Evolutionary conservation across 2,113 vertebrate species (phyloP), one percentile per base, ranked within the genome.

Genomic region (Thalassarche chlororhynchos): DNA sequence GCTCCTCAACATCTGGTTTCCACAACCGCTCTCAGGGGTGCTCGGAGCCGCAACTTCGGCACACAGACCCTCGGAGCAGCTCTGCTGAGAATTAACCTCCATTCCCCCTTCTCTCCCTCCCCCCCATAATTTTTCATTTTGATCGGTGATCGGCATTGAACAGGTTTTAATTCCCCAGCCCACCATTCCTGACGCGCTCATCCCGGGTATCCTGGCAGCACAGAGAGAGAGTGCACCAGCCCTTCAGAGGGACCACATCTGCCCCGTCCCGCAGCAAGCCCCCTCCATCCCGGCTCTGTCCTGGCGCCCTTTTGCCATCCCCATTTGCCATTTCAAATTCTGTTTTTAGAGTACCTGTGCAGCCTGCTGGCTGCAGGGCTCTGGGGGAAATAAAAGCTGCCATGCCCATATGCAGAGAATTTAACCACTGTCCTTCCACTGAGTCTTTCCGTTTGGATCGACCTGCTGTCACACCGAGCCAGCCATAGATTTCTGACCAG

Each of bases 1-100:
- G 96, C 93, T 98, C 95, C 84, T 90, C 97, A 96, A 99, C 99
- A 99, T 99, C 99, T 99, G 99, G 99, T 99, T 95, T 98, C 98
- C 98, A 99, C 98, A 99, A 97, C 98, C 68, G 38, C 97, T 96
- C 97, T 84, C 4, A 2, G 83, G 85, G 97, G 83, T 85, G 60
- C 83, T 42, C 0, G 0, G 82, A 58, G 91, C 84, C 2, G 2
- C 58, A 42, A 80, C 80, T 89, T 57, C 5, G 0, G 83, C 8
- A 3, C 4, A 6, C 47, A 42, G 70, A 34, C 65, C 68, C 71
- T 57, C 1, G 0, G 46, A 81, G 58, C 65, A 70, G 77, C 75
- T 87, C 96, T 81, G 75, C 81, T 58, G 51, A 88, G 21, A 49
- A 44, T 93, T 82, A 86, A 66, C 79, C 93, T 94, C 84, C 1